Evolutionary conservation across 2,797 vertebrate species (phyloP).

Genomic region (Anas acuta): DNA sequence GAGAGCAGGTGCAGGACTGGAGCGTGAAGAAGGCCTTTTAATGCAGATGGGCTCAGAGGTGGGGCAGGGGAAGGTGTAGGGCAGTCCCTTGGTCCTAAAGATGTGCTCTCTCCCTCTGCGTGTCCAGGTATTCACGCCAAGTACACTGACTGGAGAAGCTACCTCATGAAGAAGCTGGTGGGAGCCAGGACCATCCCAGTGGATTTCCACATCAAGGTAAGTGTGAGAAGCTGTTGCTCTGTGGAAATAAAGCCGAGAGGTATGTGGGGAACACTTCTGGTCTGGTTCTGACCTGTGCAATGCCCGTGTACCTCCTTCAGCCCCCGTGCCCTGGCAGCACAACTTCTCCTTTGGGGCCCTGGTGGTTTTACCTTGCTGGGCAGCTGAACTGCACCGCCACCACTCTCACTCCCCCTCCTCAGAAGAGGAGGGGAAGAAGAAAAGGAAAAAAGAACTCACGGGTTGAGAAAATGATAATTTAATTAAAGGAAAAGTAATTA

Average conservation of each 20-base stretch:
- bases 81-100: not conserved
- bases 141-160: conserved; percentile 90
- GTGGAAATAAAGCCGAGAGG: not conserved
- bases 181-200: conserved; percentile 92
- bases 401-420: too few species aligned
- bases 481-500: too few species aligned
- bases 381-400: too few species aligned
- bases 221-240: not conserved
- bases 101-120: not conserved
- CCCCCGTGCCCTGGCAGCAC: not conserved
- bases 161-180: conserved; percentile 92
- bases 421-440: too few species aligned
- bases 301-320: not conserved
- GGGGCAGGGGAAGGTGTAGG: not conserved
- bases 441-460: too few species aligned
- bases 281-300: not conserved
- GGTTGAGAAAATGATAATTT: too few species aligned
- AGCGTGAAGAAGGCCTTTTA: not conserved
- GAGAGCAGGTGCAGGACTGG: not conserved
- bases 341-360: not conserved
- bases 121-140: conserved; percentile 79
- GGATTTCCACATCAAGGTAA: conserved; percentile 93
- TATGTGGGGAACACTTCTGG: rapidly evolving
- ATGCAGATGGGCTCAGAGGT: not conserved
- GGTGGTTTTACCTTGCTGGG: too few species aligned